Evolutionary conservation across 2,888 invertebrate species (phyloP), one percentile per base, ranked within the genome.

Genomic region (Electrophaes corylata): DNA sequence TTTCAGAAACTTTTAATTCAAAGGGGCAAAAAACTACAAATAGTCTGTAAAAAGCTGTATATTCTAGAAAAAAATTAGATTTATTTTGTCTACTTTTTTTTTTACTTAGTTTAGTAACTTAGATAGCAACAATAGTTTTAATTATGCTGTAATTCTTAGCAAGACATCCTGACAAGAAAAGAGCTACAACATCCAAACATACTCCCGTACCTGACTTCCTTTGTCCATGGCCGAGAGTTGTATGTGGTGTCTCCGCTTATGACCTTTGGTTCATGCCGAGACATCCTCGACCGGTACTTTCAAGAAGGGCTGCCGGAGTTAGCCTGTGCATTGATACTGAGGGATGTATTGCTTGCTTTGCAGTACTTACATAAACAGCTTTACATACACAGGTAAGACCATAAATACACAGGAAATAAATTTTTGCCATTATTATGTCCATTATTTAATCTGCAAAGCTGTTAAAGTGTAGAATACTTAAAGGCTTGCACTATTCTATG

Each of bases 311-410:
- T 98, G 53, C 95, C 97, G 0, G 98, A 98, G 84, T 87, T 94
- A 45, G 95, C 96, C 5, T 95, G 97, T 69, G 94, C 96, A 8
- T 92, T 96, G 51, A 95, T 98, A 68, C 83, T 98, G 51, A 92
- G 94, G 70, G 97, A 98, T 85, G 93, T 96, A 3, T 87, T 98
- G 37, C 92, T 93, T 47, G 98, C 96, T 0, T 86, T 98, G 41
- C 94, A 96, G 71, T 98, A 98, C 84, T 92, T 98, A 60, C 98
- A 98, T 81, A 93, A 94, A 64, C 95, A 95, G 78, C 95, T 96
- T 52, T 95, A 95, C 80, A 96, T 98, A 70, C 98, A 98, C 84
- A 95, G 96, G 96, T 96, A 72, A 29, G 26, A 29, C n/a, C n/a
- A n/a, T n/a, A n/a, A n/a, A n/a, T n/a, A n/a, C n/a, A n/a, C n/a